These are phyloP conservation scores for Bugula neritina DNA, from an alignment of 2,888 invertebrate genomes.

Conservation along the genomic window DNA sequence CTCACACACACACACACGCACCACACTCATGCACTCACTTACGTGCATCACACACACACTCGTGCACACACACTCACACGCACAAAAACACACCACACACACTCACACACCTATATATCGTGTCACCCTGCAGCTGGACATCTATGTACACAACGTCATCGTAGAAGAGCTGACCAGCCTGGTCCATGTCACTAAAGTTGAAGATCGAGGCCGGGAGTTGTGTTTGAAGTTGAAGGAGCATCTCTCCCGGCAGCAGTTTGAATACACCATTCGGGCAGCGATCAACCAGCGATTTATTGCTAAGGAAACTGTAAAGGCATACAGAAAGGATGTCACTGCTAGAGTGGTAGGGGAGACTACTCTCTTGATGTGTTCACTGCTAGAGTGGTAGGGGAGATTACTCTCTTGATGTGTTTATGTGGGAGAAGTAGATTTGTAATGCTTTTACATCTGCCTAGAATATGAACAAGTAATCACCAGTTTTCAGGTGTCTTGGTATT, in stretches of 20 bases:
- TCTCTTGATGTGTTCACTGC: too few species aligned
- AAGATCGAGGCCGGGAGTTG: conserved; percentile 53
- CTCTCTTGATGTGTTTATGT: too few species aligned
- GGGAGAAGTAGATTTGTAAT: too few species aligned
- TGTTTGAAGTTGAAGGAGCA: conserved; percentile 72
- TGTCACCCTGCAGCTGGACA: conserved; percentile 64
- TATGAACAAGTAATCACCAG: too few species aligned
- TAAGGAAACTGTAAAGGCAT: conserved; percentile 77
- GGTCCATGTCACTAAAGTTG: conserved; percentile 64
- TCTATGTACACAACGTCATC: conserved; percentile 70
- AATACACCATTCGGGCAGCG: conserved; percentile 77
- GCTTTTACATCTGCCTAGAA: too few species aligned
- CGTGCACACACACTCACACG: too few species aligned
- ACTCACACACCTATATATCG: too few species aligned
- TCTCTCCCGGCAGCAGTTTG: conserved; percentile 79
- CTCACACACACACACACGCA: too few species aligned
- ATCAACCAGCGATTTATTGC: conserved; percentile 73
- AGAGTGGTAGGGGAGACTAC: conserved; percentile 68
- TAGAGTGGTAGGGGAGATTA: conserved; percentile 68
- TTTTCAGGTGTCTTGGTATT: too few species aligned
- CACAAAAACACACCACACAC: too few species aligned
- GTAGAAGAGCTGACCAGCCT: conserved; percentile 81
- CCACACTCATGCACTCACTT: too few species aligned
- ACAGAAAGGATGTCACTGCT: conserved; percentile 84
- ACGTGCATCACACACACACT: too few species aligned